Conservation (phyloP, 1,140 invertebrate species). For the Eupristina koningsbergeri region DNA sequence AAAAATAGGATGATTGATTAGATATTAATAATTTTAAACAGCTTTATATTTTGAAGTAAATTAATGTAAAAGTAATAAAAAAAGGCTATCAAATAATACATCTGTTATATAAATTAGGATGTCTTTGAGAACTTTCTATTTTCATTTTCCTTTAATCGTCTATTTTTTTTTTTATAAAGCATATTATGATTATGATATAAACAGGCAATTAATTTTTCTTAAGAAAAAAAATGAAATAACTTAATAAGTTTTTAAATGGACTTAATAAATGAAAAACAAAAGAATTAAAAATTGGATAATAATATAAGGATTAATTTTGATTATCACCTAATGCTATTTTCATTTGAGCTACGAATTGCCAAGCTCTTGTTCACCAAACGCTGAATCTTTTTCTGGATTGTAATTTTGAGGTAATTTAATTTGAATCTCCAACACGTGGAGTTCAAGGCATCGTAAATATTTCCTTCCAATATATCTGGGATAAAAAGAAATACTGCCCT, state of each 20-base stretch:
- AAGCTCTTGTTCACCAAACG: background rate
- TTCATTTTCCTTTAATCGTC: background rate
- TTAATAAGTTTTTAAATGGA: no score
- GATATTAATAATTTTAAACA: background rate
- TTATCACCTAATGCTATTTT: no score
- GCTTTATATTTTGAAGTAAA: slow-evolving; percentile 1
- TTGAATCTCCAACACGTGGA: background rate
- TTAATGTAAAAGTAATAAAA: slow-evolving; percentile 11
- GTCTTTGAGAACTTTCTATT: slow-evolving; percentile 3
- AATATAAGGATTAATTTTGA: no score
- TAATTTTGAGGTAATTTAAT: background rate
- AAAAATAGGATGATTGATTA: no score
- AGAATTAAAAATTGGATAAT: no score
- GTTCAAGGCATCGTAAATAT: slow-evolving; percentile 12
- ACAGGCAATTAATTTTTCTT: no score
- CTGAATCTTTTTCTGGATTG: background rate
- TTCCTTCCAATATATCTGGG: background rate
- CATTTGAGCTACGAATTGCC: background rate
- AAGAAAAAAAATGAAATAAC: no score
- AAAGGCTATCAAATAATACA: background rate
- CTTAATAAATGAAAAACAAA: no score
- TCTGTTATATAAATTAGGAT: background rate
- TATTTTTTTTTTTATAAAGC: no score
- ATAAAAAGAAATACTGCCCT: background rate
- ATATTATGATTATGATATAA: no score